A percentile compares a stretch with the other conserved stretches of the same genome.
phyloP scores from a whole-genome alignment of 2,113 vertebrate genomes.

The Anarhynchus alexandrinus region DNA sequence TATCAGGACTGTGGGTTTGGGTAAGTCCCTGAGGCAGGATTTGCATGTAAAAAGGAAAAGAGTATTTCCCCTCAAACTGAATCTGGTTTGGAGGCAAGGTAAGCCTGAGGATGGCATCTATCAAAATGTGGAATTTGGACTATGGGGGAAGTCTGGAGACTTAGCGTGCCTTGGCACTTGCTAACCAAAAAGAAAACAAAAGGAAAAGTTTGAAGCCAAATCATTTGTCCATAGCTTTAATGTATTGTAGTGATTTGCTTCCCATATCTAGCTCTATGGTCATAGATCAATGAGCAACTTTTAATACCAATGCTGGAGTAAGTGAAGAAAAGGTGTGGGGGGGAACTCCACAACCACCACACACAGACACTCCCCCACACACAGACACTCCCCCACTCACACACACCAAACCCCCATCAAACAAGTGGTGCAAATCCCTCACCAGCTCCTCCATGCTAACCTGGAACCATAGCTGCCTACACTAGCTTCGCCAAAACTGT shows the following conservation, averaged over 20 bases:
- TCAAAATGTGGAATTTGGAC: not conserved
- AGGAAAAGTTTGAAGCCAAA: not conserved
- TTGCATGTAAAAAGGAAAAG: not conserved
- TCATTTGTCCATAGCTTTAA: not conserved
- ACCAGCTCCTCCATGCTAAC: not conserved
- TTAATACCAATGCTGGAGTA: not conserved
- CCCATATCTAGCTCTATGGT: not conserved
- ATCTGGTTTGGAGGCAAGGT: not conserved
- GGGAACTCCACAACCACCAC: too few relatives aligned
- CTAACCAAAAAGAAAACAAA: not conserved
- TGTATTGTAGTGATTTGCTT: not conserved
- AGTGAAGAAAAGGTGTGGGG: not conserved
- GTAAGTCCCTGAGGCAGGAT: not conserved
- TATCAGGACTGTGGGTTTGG: not conserved
- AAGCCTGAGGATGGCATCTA: not conserved
- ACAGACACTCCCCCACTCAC: fast-evolving
- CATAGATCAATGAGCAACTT: not conserved
- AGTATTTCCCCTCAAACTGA: not conserved
- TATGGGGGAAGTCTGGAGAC: not conserved
- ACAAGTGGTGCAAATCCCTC: not conserved
- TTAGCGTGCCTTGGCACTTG: not conserved
- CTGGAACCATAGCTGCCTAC: not conserved
- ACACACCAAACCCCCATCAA: not conserved
- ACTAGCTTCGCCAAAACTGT: not conserved
- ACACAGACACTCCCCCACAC: fast-evolving